Evolutionary conservation across 2,888 invertebrate genomes (phyloP).

Genomic region (Tachina fera): DNA sequence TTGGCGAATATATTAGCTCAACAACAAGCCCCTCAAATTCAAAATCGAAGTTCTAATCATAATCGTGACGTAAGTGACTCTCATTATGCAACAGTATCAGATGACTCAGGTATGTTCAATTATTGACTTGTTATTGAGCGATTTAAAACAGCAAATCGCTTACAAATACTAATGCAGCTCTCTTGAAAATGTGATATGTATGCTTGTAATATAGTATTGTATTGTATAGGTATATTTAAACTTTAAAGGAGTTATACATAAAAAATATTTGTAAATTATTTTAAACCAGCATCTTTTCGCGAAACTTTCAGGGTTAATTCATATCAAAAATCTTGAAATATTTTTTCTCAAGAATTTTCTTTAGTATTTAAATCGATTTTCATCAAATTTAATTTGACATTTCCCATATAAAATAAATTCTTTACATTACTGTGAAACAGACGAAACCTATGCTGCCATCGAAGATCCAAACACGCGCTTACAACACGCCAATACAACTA

Average conservation of each 20-base stretch:
- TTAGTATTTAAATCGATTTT: no score
- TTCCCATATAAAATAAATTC: not conserved
- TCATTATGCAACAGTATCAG: slow-evolving; percentile 95
- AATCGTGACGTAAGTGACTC: slow-evolving; percentile 84
- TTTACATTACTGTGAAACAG: slow-evolving; percentile 81
- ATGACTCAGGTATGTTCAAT: slow-evolving; percentile 89
- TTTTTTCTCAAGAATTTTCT: no score
- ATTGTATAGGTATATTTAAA: no score
- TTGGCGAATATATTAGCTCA: slow-evolving; percentile 90
- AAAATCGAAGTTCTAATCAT: slow-evolving; percentile 81
- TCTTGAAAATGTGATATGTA: no score
- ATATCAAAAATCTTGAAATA: no score
- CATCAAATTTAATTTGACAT: not conserved
- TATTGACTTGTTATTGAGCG: not conserved
- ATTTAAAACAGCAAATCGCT: no score
- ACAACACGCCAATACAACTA: slow-evolving; percentile 83
- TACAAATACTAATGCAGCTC: no score
- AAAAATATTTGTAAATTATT: no score
- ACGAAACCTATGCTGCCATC: slow-evolving; percentile 96
- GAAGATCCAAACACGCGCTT: slow-evolving; percentile 86
- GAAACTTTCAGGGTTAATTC: no score
- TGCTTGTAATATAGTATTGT: no score
- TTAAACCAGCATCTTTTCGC: no score
- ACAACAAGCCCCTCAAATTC: slow-evolving; percentile 84
- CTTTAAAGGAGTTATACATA: no score